Evolutionary conservation across 2,797 vertebrate genomes (phyloP), one percentile per base, ranked within the genome.

Genomic region (Lepidocolaptes lacrymiger): DNA sequence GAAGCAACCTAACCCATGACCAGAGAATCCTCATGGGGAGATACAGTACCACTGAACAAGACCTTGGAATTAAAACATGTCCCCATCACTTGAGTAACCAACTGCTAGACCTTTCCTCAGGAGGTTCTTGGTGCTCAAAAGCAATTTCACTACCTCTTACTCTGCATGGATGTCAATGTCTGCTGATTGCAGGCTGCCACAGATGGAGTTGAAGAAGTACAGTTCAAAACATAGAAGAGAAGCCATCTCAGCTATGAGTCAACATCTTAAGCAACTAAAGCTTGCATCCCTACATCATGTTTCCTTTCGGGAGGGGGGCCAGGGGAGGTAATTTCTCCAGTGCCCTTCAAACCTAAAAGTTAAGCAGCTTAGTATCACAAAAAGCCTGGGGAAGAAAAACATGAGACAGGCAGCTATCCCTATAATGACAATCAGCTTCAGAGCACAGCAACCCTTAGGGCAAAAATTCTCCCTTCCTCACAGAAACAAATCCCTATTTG

Each of bases 391-490:
- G 23, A 62, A 85, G 13, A 7, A 30, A 67, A 76, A 34, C 28
- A 5, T 54, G 11, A 85, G 21, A 39, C 1, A 44, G 44, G 6
- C 37, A 63, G 24, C 12, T 68, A 3, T 15, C 19, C 55, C 44
- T 28, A 6, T 10, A 30, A 48, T 9, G 24, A 73, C 22, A 82
- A 44, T 19, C 7, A 49, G 26, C 12, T 13, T 16, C 37, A 82
- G 13, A 43, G 8, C 5, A 18, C 12, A 52, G 13, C 4, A 12
- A 28, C 2, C 2, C 5, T 19, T 59, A 5, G 1, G 2, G 1
- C 1, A 48, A 67, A 82, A 75, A 36, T 6, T 27, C 6, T 61
- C 30, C 5, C 36, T 28, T 32, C 8, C 30, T 7, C 16, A 23
- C 11, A 78, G 3, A 79, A 12, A 24, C 3, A 34, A 2, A 32